Evolutionary conservation across 2,113 vertebrate genomes (phyloP).

Genomic region (Galeopterus variegatus): DNA sequence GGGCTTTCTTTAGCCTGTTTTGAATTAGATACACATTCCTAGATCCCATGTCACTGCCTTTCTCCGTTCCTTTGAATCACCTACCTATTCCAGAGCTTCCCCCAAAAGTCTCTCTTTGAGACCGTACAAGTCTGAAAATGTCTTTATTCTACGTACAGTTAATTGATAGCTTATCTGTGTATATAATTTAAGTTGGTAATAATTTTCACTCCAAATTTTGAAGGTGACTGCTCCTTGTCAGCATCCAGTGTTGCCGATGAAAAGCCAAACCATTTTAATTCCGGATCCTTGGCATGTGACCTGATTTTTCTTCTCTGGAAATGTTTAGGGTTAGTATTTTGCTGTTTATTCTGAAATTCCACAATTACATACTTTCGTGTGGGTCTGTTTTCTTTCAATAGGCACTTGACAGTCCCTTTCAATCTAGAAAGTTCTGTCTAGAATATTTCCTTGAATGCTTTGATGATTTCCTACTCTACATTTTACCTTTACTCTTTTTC

Average conservation of each 20-base stretch:
- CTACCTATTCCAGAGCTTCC: not conserved
- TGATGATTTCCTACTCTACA: not conserved
- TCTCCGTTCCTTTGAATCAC: not conserved
- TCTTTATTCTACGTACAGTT: constrained; percentile 17
- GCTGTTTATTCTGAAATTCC: constrained; percentile 26
- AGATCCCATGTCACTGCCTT: not conserved
- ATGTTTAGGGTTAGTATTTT: not conserved
- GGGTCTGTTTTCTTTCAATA: not conserved
- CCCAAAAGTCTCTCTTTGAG: not conserved
- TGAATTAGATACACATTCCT: not conserved
- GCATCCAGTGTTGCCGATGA: not conserved
- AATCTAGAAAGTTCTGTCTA: constrained; percentile 22
- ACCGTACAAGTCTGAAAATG: constrained; percentile 3
- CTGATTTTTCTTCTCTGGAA: not conserved
- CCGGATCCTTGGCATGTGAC: not conserved
- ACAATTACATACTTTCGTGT: not conserved
- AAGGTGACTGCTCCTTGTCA: not conserved
- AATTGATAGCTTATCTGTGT: not conserved
- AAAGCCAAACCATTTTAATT: constrained; percentile 43
- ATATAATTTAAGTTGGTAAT: not conserved
- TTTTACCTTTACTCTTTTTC: constrained; percentile 47
- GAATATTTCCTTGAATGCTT: constrained; percentile 37
- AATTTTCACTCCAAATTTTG: not conserved
- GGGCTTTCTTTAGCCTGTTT: not conserved
- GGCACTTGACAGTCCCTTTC: not conserved